These are phyloP conservation scores for Acanthococcus lagerstroemiae DNA, from an alignment of 2,888 invertebrate genomes.

Conservation along the genomic window DNA sequence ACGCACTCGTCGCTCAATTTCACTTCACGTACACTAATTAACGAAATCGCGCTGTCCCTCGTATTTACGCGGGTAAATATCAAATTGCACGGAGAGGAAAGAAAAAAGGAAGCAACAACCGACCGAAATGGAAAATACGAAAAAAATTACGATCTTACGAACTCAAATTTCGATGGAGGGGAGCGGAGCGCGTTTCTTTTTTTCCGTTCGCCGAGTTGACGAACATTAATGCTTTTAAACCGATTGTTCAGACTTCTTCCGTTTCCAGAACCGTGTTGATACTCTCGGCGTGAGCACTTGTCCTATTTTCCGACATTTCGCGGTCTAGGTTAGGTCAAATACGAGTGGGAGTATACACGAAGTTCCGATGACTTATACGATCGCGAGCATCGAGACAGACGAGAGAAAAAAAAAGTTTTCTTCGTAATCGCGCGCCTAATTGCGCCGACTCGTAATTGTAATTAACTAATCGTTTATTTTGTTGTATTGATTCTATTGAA, in stretches of 20 bases:
- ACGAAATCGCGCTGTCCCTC: too few relatives aligned
- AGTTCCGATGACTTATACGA: background rate
- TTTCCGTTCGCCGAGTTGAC: background rate
- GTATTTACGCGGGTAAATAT: too few relatives aligned
- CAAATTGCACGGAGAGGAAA: too few relatives aligned
- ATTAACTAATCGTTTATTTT: too few relatives aligned
- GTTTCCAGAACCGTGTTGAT: background rate
- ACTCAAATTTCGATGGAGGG: background rate
- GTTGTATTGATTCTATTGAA: too few relatives aligned
- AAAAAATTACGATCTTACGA: background rate
- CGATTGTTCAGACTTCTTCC: slow-evolving; percentile 1
- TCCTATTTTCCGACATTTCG: slow-evolving; percentile 26
- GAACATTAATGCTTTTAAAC: background rate
- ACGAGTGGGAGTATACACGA: slow-evolving; percentile 14
- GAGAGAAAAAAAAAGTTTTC: too few relatives aligned
- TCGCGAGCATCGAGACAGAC: too few relatives aligned
- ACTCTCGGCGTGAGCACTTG: background rate
- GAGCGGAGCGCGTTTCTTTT: background rate
- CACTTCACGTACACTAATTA: too few relatives aligned
- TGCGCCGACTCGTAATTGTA: too few relatives aligned
- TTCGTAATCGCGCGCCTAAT: too few relatives aligned
- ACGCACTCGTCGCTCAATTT: too few relatives aligned
- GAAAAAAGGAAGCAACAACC: too few relatives aligned
- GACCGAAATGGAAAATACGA: background rate
- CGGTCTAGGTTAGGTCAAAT: slow-evolving; percentile 20